phyloP scores from a whole-genome alignment of 2,888 invertebrate genomes.

The Saturnia pavonia region DNA sequence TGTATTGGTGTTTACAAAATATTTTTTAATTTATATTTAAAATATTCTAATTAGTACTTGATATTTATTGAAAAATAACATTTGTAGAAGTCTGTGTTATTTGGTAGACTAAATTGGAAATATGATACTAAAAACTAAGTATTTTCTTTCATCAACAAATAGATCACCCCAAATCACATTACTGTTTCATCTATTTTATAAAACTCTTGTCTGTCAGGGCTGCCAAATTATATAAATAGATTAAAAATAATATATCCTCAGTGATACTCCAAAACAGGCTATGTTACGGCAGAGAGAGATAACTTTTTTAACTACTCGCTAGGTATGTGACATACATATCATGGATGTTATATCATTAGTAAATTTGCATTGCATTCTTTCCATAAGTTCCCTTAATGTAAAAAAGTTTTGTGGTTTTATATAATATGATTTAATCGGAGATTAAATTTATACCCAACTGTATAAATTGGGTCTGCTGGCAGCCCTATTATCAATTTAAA shows the following conservation, averaged over 20 bases:
- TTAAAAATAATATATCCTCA: too few species aligned
- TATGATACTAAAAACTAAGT: not conserved
- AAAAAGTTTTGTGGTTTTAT: not conserved
- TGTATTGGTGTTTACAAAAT: constrained; percentile 4
- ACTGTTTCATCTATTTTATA: too few species aligned
- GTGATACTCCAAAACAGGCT: too few species aligned
- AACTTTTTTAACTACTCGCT: too few species aligned
- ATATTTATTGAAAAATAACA: not conserved
- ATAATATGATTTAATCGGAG: not conserved
- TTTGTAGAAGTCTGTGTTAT: not conserved
- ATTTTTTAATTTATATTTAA: not conserved
- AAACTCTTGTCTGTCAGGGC: not conserved
- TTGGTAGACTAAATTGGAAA: not conserved
- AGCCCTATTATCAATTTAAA: not conserved
- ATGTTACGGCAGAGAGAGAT: not conserved
- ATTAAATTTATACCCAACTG: not conserved
- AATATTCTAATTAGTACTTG: not conserved
- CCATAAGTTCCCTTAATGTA: too few species aligned
- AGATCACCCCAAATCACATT: not conserved
- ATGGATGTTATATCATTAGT: too few species aligned
- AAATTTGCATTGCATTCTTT: too few species aligned
- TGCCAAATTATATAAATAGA: not conserved
- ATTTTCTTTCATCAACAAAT: not conserved
- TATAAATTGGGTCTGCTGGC: not conserved
- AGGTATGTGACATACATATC: too few species aligned